phyloP scores from a whole-genome alignment of 2,797 vertebrate genomes.

The Anguilla marmorata region DNA sequence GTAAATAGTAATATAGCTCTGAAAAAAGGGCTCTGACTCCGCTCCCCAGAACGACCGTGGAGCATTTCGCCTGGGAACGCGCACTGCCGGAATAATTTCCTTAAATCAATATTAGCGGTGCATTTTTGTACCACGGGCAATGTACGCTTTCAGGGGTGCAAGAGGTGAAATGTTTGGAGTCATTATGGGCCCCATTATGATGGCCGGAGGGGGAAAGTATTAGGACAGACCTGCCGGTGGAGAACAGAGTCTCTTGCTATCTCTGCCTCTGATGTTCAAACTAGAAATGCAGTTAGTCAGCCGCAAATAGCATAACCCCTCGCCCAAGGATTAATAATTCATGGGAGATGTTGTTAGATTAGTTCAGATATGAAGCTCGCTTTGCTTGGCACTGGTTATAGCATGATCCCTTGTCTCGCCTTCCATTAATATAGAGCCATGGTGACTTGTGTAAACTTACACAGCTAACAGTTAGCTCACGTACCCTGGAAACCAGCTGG shows the following conservation, averaged over 20 bases:
- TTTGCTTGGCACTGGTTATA: background rate
- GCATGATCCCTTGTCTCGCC: background rate
- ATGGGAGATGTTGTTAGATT: too few species aligned
- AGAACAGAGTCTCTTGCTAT: background rate
- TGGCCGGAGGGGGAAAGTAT: background rate
- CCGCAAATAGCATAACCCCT: background rate
- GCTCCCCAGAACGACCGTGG: background rate
- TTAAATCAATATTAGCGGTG: background rate
- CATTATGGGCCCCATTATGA: background rate
- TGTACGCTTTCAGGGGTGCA: background rate
- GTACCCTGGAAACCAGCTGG: background rate
- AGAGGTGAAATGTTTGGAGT: background rate
- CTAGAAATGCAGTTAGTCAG: background rate
- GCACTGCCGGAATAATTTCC: background rate
- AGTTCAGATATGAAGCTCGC: background rate
- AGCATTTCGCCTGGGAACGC: background rate
- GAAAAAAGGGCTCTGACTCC: background rate
- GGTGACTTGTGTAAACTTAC: background rate
- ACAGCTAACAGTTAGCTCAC: background rate
- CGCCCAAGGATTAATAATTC: background rate
- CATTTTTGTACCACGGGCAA: background rate
- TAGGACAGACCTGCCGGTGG: background rate
- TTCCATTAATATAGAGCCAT: background rate
- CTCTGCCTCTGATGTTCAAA: background rate
- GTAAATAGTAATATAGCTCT: background rate